These are phyloP conservation scores for Operophtera brumata DNA, from an alignment of 2,888 invertebrate genomes.

Conservation along the genomic window DNA sequence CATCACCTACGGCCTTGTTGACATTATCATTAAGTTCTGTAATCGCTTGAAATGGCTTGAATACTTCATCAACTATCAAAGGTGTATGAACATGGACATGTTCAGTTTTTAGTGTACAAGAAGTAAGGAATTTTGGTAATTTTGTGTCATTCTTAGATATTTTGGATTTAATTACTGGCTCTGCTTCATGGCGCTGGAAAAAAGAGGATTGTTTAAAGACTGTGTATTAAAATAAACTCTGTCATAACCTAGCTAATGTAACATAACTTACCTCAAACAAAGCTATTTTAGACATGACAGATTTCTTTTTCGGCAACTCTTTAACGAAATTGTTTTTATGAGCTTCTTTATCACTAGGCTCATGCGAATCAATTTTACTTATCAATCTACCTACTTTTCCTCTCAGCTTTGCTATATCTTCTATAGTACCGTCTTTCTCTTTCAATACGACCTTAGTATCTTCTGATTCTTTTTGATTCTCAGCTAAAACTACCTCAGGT, in stretches of 20 bases:
- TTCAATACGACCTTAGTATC: slow-evolving; percentile 4
- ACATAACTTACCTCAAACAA: slow-evolving; percentile 62
- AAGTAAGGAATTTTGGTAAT: slow-evolving; percentile 26
- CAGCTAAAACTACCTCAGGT: background rate
- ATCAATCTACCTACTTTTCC: slow-evolving; percentile 57
- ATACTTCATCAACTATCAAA: slow-evolving; percentile 52
- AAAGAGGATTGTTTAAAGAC: background rate
- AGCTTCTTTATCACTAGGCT: slow-evolving; percentile 23
- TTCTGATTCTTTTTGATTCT: slow-evolving; percentile 13
- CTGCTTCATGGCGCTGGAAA: slow-evolving; percentile 42
- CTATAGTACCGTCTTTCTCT: slow-evolving; percentile 29
- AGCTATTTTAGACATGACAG: slow-evolving; percentile 63
- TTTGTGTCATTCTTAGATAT: slow-evolving; percentile 24
- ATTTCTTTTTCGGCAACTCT: slow-evolving; percentile 50
- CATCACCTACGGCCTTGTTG: slow-evolving; percentile 20
- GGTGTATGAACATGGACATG: slow-evolving; percentile 39
- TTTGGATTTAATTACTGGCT: slow-evolving; percentile 10
- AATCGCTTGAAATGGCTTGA: slow-evolving; percentile 38
- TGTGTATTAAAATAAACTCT: background rate
- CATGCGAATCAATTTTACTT: slow-evolving; percentile 36
- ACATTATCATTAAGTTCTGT: slow-evolving; percentile 7
- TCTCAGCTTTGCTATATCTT: slow-evolving; percentile 46
- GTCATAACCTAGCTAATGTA: background rate
- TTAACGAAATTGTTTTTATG: slow-evolving; percentile 35
- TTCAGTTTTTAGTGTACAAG: slow-evolving; percentile 22